Conservation (phyloP, 1,140 invertebrate genomes). For the Drosophila auraria region DNA sequence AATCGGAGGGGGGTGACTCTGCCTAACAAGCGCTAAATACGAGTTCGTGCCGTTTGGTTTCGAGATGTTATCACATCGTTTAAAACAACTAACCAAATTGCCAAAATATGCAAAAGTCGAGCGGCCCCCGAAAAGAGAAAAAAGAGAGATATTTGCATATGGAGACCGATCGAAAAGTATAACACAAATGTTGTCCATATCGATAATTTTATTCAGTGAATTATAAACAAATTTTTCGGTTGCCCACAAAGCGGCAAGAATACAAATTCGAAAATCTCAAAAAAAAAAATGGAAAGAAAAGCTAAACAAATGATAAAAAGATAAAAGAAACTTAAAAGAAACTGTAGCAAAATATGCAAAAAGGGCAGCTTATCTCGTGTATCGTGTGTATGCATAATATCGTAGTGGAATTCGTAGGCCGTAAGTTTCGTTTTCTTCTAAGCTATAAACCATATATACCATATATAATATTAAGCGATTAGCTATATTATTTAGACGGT, state of each 20-base stretch:
- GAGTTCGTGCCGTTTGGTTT: slow-evolving; percentile 65
- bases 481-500: slow-evolving; percentile 24
- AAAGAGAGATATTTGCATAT: slow-evolving; percentile 29
- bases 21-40: slow-evolving; percentile 65
- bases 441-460: slow-evolving; percentile 59
- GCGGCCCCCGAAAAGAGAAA: slow-evolving; percentile 23
- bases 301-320: slow-evolving; percentile 44
- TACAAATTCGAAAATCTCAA: slow-evolving; percentile 29
- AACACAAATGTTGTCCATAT: slow-evolving; percentile 39
- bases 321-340: slow-evolving; percentile 25
- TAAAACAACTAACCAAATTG: slow-evolving; percentile 82
- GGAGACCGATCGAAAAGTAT: slow-evolving; percentile 33
- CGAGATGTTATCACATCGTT: slow-evolving; percentile 81
- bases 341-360: slow-evolving; percentile 75
- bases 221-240: slow-evolving; percentile 56
- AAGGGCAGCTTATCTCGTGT: slow-evolving; percentile 47
- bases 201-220: slow-evolving; percentile 48
- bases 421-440: slow-evolving; percentile 65
- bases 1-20: slow-evolving; percentile 24
- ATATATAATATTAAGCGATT: slow-evolving; percentile 30
- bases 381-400: slow-evolving; percentile 67
- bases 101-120: slow-evolving; percentile 73
- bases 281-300: slow-evolving; percentile 18
- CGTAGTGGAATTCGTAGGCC: slow-evolving; percentile 74
- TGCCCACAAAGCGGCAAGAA: slow-evolving; percentile 35